These are phyloP conservation scores for Syndactyla subalaris DNA, from an alignment of 2,797 vertebrate genomes.

Conservation along the genomic window DNA sequence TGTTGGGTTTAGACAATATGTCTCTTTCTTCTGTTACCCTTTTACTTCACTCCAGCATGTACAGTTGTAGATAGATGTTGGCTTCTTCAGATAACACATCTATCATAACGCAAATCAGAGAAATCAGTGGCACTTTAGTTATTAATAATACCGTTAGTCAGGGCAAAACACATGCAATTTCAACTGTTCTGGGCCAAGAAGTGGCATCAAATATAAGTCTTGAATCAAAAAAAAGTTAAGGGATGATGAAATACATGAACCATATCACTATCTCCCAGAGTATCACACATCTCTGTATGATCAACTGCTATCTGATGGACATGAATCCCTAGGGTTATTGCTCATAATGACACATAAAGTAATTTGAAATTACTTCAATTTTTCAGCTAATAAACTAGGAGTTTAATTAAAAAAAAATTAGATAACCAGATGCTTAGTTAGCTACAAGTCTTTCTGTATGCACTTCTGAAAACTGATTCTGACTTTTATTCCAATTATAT, in stretches of 20 bases:
- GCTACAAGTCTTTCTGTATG: not conserved
- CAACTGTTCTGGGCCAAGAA: not conserved
- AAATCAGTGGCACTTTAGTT: not conserved
- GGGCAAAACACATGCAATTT: not conserved
- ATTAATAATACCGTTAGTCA: not conserved
- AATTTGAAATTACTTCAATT: not conserved
- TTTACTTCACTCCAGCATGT: rapidly evolving
- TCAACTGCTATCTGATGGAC: not conserved
- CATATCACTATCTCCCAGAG: not conserved
- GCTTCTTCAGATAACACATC: not conserved
- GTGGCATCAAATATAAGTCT: not conserved
- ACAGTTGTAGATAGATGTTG: not conserved
- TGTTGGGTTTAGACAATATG: not conserved
- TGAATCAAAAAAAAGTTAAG: not conserved
- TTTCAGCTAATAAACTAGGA: not conserved
- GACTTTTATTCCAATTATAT: not conserved
- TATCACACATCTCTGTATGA: not conserved
- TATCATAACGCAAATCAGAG: not conserved
- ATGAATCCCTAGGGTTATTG: not conserved
- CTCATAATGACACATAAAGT: not conserved
- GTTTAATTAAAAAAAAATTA: not conserved
- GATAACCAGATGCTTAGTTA: not conserved
- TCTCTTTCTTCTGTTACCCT: not conserved
- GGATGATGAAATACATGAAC: not conserved
- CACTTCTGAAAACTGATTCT: not conserved